phyloP scores from a whole-genome alignment of 2,888 invertebrate genomes.

The Dastarcus helophoroides region DNA sequence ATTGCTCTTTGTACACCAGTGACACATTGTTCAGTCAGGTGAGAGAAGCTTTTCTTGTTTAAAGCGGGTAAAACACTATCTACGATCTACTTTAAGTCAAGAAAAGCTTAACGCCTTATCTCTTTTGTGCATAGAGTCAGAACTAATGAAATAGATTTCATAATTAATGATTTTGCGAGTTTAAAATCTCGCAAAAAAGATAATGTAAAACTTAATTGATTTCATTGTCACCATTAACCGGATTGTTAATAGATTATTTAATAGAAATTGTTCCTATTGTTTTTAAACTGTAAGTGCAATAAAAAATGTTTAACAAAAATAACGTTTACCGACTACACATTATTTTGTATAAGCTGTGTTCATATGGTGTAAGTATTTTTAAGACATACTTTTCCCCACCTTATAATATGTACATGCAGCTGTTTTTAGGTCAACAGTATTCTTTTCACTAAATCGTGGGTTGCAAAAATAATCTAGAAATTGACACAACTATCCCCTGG shows the following conservation, averaged over 20 bases:
- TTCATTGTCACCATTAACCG: conserved; percentile 1
- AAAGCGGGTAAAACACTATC: conserved; percentile 11
- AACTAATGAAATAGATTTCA: conserved; percentile 18
- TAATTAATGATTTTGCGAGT: conserved; percentile 16
- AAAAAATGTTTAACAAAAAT: conserved; percentile 2
- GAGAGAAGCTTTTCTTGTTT: conserved; percentile 12
- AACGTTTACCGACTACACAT: conserved; percentile 4
- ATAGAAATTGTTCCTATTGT: conserved; percentile 5
- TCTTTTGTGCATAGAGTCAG: conserved; percentile 16
- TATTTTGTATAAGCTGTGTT: conserved; percentile 1
- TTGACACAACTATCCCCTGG: no score
- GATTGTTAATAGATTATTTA: conserved; percentile 4
- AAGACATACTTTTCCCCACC: conserved; percentile 1
- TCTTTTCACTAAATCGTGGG: no score
- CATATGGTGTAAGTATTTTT: conserved; percentile 1
- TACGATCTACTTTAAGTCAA: conserved; percentile 10
- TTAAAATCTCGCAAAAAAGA: conserved; percentile 10
- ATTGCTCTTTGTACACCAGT: conserved; percentile 5
- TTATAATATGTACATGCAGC: no score
- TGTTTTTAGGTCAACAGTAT: no score
- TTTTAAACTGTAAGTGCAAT: conserved; percentile 4
- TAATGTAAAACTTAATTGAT: background rate
- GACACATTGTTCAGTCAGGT: conserved; percentile 10
- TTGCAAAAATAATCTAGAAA: no score
- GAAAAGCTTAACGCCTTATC: conserved; percentile 12